A percentile compares a stretch with the other conserved stretches of the same genome.
These are phyloP conservation scores for Notamacropus eugenii DNA, from an alignment of 2,797 vertebrate species.

Conservation along the genomic window DNA sequence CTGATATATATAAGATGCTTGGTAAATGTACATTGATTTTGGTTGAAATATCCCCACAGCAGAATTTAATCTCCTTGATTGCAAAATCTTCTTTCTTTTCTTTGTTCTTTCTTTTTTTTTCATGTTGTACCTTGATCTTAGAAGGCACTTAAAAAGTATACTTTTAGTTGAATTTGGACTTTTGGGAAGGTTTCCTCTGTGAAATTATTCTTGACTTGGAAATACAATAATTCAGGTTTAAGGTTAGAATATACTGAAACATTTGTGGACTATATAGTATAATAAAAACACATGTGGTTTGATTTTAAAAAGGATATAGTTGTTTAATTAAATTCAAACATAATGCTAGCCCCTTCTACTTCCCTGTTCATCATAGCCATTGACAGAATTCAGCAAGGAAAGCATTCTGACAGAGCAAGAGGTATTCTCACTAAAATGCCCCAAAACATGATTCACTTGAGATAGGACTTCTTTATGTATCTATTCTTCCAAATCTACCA, in stretches of 20 bases:
- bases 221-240: background rate
- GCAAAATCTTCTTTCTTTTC: background rate
- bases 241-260: background rate
- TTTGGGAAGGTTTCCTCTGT: background rate
- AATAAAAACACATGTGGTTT: background rate
- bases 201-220: background rate
- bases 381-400: background rate
- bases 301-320: background rate
- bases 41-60: background rate
- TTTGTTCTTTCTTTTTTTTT: background rate
- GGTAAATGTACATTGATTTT: background rate
- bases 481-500: background rate
- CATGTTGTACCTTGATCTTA: background rate
- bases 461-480: background rate
- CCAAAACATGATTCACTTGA: background rate
- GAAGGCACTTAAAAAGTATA: no score
- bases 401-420: background rate
- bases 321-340: background rate
- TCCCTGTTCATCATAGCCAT: background rate
- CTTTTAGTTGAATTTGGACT: background rate
- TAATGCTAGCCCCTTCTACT: background rate
- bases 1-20: background rate
- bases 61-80: background rate
- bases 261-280: background rate
- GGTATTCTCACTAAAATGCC: background rate